These are phyloP conservation scores for Tribolium castaneum DNA, from an alignment of 1,140 invertebrate species.

Conservation along the genomic window DNA sequence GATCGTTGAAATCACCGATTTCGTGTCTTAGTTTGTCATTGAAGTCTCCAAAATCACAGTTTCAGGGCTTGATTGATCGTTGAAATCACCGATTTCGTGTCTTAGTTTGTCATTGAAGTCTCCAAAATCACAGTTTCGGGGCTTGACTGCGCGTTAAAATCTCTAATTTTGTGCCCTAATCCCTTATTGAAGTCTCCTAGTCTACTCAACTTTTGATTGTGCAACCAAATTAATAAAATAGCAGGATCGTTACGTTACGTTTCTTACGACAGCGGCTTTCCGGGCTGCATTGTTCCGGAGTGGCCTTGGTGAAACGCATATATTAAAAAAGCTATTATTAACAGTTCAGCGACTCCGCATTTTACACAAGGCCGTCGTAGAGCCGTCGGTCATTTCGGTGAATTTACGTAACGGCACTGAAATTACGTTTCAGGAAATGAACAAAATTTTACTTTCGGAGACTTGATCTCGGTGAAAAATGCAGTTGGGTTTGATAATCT, in stretches of 20 bases:
- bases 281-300: conserved; percentile 9
- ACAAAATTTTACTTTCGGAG: background rate
- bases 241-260: conserved; percentile 8
- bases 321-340: conserved; percentile 23
- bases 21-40: background rate
- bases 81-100: background rate
- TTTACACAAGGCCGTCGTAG: conserved; percentile 19
- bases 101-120: background rate
- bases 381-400: conserved; percentile 3
- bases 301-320: background rate
- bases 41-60: background rate
- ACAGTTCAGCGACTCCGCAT: conserved; percentile 33
- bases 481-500: background rate
- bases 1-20: background rate
- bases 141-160: background rate
- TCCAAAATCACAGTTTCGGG: background rate
- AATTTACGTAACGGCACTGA: background rate
- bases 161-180: background rate
- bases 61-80: background rate
- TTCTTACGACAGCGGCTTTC: background rate
- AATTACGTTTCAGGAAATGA: background rate
- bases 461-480: background rate
- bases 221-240: background rate
- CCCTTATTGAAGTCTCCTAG: no score
- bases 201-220: background rate